Evolutionary conservation across 2,797 vertebrate species (phyloP), one percentile per base, ranked within the genome.

Genomic region (Mallotus villosus): DNA sequence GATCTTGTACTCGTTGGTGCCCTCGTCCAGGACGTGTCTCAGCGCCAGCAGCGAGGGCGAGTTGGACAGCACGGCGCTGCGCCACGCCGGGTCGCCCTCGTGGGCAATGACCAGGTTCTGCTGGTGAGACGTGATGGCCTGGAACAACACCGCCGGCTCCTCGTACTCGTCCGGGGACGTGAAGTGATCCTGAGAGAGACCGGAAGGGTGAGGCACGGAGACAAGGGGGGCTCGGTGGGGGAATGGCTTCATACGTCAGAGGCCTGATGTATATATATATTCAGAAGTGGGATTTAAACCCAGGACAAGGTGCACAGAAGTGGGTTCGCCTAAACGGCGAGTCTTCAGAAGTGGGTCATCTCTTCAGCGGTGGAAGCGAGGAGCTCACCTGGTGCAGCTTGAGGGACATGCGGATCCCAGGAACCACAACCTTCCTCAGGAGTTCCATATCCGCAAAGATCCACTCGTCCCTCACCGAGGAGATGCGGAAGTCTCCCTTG

Each of bases 391-490:
- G 97, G 89, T 99, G 98, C 16, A 99, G 86, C 88, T 99, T 99
- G 69, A 99, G 95, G 67, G 97, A 99, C 97, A 99, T 99, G 63
- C 98, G 94, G 82, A 99, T 97, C 85, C 96, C 98, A 77, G 97
- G 98, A 63, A 98, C 98, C 55, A 99, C 98, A 0, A 99, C 98
- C 81, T 98, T 98, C 88, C 96, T 94, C 78, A 99, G 92, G 68
- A 99, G 91, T 76, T 99, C 97, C 98, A 99, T 98, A 87, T 99
- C 97, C n/a, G 98, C 96, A 74, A 99, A 99, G 86, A 99, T 97
- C 98, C 98, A 99, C 85, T 99, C 98, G 5, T 99, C 98, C 80
- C 97, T 91, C 67, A 97, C 93, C 6, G 98, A 99, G 27, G 98
- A 98, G 87, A 99, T 99, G 77, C 98, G 96, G 85, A 99, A 99